Evolutionary conservation across 2,888 invertebrate species (phyloP).

Genomic region (Julus scanicus): DNA sequence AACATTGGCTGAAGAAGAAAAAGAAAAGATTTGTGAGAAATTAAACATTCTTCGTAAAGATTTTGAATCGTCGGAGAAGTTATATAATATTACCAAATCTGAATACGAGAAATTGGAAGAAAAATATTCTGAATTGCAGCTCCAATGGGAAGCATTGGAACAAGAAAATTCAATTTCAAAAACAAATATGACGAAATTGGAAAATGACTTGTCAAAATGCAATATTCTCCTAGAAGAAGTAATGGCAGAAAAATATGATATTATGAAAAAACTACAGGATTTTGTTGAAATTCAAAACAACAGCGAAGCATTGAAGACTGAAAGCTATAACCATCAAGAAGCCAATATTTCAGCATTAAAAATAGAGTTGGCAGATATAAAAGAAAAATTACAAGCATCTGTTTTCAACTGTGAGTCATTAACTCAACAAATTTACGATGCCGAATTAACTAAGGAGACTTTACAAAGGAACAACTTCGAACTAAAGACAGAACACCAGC

Average conservation of each 20-base stretch:
- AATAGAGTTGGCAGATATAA: slow-evolving; percentile 1
- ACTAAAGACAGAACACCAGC: neutral
- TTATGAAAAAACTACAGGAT: neutral
- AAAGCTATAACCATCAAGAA: neutral
- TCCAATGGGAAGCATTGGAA: neutral
- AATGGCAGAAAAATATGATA: neutral
- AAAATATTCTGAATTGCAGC: neutral
- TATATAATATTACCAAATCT: neutral
- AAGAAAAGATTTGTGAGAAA: neutral
- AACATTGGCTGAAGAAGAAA: slow-evolving; percentile 15
- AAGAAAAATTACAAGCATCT: neutral
- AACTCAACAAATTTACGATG: neutral
- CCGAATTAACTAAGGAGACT: neutral
- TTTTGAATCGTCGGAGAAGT: neutral
- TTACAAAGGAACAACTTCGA: neutral
- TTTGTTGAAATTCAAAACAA: neutral
- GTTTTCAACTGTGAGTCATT: neutral
- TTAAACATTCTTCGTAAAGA: slow-evolving; percentile 16
- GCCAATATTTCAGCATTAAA: neutral
- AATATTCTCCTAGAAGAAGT: neutral
- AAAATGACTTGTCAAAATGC: neutral
- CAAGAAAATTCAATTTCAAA: slow-evolving; percentile 12
- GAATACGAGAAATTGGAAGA: neutral
- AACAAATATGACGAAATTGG: slow-evolving; percentile 5
- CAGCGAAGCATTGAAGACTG: neutral